phyloP scores from a whole-genome alignment of 23 tunicate genomes.

The Clavelina lepadiformis region DNA sequence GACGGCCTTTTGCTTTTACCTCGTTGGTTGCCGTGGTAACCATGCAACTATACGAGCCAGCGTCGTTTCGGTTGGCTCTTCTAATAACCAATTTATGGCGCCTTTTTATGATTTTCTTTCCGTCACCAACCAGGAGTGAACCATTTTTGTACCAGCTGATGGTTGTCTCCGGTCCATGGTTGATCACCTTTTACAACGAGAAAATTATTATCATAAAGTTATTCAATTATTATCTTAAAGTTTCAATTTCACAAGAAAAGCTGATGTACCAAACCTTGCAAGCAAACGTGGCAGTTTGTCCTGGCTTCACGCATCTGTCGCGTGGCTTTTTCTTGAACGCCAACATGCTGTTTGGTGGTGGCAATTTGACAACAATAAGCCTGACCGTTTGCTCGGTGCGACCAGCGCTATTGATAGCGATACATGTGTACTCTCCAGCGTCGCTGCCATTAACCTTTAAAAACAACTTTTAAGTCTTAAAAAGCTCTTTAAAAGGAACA shows the following conservation, averaged over 20 bases:
- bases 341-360: constrained; percentile 75
- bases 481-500: too few relatives aligned
- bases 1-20: constrained; percentile 58
- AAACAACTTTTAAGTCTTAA: too few relatives aligned
- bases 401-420: constrained; percentile 50
- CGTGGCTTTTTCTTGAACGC: constrained; percentile 69
- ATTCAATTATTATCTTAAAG: not conserved
- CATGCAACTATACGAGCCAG: constrained; percentile 60
- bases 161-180: constrained; percentile 28
- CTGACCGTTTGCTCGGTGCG: constrained; percentile 19
- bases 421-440: constrained; percentile 74
- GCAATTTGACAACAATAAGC: constrained; percentile 44
- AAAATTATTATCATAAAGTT: not conserved
- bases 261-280: constrained; percentile 59
- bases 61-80: constrained; percentile 32
- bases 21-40: constrained; percentile 30
- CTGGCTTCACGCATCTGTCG: constrained; percentile 61
- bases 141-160: constrained; percentile 87
- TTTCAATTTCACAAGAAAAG: not conserved
- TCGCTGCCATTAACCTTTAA: constrained; percentile 64
- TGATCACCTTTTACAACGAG: constrained; percentile 21
- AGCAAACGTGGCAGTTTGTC: constrained; percentile 66
- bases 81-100: constrained; percentile 46
- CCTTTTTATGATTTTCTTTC: constrained; percentile 24
- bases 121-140: constrained; percentile 6